Conservation (phyloP, 2,113 vertebrate genomes). For the Podarcis cretensis region DNA sequence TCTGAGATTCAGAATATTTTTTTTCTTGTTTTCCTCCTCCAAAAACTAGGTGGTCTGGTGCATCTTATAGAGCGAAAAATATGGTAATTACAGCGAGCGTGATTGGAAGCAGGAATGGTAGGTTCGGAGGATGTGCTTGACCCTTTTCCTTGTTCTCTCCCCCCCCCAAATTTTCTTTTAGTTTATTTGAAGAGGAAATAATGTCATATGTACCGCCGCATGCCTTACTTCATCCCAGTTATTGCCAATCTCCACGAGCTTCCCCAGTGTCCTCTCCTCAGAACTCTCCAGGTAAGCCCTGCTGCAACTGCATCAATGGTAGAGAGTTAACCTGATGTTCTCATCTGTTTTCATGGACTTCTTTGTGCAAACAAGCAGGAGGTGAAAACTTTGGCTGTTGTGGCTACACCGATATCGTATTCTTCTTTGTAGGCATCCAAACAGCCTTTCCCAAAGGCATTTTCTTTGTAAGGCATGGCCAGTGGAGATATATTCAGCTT, state of each 20-base stretch:
- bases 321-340: no score
- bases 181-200: conserved; percentile 98
- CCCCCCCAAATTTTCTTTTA: conserved; percentile 54
- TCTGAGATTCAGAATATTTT: no score
- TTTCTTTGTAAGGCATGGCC: neutral
- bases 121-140: neutral
- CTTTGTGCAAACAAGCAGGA: neutral
- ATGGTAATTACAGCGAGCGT: neutral
- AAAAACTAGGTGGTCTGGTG: no score
- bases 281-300: conserved; percentile 90
- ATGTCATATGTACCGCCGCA: conserved; percentile 98
- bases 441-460: neutral
- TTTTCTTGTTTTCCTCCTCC: no score
- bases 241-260: conserved; percentile 86
- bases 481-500: neutral
- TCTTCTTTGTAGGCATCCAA: neutral
- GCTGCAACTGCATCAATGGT: neutral
- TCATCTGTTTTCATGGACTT: neutral
- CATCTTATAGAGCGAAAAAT: no score
- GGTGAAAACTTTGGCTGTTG: neutral
- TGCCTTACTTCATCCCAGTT: conserved; percentile 92
- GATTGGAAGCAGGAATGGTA: neutral
- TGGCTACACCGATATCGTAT: neutral
- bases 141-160: conserved; percentile 21
- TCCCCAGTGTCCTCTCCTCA: conserved; percentile 91